phyloP scores from a whole-genome alignment of 2,113 vertebrate genomes.

The Brachypteracias leptosomus region DNA sequence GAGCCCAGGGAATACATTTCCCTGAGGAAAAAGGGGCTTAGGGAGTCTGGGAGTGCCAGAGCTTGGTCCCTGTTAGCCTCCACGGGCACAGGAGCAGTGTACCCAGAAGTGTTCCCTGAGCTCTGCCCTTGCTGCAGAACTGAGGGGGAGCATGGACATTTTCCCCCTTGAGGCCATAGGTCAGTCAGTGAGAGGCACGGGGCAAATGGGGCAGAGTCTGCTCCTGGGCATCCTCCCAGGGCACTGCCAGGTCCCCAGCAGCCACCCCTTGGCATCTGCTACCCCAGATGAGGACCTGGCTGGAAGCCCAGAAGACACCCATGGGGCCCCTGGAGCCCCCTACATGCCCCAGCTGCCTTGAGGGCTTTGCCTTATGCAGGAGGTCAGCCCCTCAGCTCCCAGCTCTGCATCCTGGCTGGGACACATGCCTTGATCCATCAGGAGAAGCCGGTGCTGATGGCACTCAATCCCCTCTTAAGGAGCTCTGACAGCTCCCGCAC shows the following conservation, averaged over 20 bases:
- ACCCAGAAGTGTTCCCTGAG: rapidly evolving
- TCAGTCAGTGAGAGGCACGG: neutral
- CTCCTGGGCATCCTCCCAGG: neutral
- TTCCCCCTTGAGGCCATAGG: no score
- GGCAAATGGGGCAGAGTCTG: neutral
- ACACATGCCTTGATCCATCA: neutral
- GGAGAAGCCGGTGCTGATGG: neutral
- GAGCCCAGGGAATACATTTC: neutral
- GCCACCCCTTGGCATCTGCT: neutral
- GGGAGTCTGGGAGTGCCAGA: neutral
- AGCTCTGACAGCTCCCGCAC: neutral
- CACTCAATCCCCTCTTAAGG: neutral
- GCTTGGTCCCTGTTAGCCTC: neutral
- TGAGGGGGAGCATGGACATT: neutral
- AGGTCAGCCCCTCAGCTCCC: neutral
- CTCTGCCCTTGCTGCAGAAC: neutral
- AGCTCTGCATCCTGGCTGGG: neutral
- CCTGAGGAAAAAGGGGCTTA: neutral
- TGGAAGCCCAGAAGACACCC: neutral
- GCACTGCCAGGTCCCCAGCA: neutral
- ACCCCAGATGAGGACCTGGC: neutral
- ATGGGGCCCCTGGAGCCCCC: rapidly evolving
- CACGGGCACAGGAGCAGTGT: rapidly evolving
- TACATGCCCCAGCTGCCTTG: neutral
- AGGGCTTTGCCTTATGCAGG: rapidly evolving